Conservation (phyloP, 2,113 vertebrate species). For the Chionomys nivalis region DNA sequence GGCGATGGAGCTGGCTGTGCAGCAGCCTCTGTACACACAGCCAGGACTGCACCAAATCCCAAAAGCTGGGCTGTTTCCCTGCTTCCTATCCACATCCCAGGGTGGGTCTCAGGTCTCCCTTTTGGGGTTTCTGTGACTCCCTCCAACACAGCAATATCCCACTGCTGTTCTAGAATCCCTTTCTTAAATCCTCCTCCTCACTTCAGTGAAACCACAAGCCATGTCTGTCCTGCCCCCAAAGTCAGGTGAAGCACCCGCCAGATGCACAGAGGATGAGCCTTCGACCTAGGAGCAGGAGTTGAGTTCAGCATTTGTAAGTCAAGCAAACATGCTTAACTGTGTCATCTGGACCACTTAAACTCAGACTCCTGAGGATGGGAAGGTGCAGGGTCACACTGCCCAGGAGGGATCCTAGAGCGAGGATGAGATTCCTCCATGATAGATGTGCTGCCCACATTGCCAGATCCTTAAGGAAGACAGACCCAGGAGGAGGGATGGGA, state of each 20-base stretch:
- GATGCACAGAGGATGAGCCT: accelerated
- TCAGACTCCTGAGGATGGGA: too few relatives aligned
- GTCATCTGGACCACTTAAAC: too few relatives aligned
- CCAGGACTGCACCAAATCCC: neutral
- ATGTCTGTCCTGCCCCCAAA: neutral
- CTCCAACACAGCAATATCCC: accelerated
- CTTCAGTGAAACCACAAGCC: neutral
- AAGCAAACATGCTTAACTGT: too few relatives aligned
- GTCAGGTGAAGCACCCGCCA: neutral
- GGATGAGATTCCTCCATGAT: too few relatives aligned
- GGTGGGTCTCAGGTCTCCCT: neutral
- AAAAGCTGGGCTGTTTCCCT: neutral
- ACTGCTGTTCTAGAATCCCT: neutral
- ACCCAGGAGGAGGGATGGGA: too few relatives aligned
- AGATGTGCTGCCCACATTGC: too few relatives aligned
- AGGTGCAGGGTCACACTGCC: too few relatives aligned
- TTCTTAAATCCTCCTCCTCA: accelerated
- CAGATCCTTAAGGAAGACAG: too few relatives aligned
- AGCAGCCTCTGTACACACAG: accelerated
- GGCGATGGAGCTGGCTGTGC: accelerated
- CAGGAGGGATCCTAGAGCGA: too few relatives aligned
- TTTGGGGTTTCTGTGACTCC: neutral
- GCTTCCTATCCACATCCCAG: accelerated
- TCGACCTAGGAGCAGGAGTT: accelerated
- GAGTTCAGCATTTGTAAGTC: too few relatives aligned